Percentiles rank a stretch among this genome's conserved stretches.
These are phyloP conservation scores for Heterocephalus glaber DNA, from an alignment of 2,113 vertebrate genomes.

Conservation along the genomic window DNA sequence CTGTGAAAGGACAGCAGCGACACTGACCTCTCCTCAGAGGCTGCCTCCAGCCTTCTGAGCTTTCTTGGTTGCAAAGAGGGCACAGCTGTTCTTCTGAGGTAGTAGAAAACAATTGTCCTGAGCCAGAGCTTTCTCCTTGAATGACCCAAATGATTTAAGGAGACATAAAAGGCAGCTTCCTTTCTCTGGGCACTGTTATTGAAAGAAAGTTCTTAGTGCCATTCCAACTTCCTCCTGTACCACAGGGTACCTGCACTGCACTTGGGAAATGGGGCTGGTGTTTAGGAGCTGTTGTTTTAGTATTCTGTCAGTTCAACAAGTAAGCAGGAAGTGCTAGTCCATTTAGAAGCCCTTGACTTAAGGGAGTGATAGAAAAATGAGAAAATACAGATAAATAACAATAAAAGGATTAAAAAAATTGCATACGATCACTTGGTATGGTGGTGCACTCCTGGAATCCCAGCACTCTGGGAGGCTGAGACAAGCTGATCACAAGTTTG, in stretches of 20 bases:
- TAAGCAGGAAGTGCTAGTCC: neutral
- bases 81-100: neutral
- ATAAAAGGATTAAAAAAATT: neutral
- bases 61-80: neutral
- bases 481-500: neutral
- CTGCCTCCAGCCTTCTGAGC: neutral
- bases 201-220: neutral
- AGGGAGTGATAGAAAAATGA: neutral
- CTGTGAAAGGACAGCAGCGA: neutral
- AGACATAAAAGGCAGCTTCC: neutral
- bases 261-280: neutral
- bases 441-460: neutral
- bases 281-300: neutral
- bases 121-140: neutral
- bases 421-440: neutral
- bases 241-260: neutral
- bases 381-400: neutral
- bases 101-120: neutral
- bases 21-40: neutral
- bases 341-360: constrained; percentile 11
- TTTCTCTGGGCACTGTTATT: neutral
- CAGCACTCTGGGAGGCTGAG: neutral
- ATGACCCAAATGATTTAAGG: neutral
- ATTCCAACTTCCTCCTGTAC: neutral
- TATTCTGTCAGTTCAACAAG: neutral